Conservation (phyloP, 2,797 vertebrate species). For the Ctenosaura bakeri region DNA sequence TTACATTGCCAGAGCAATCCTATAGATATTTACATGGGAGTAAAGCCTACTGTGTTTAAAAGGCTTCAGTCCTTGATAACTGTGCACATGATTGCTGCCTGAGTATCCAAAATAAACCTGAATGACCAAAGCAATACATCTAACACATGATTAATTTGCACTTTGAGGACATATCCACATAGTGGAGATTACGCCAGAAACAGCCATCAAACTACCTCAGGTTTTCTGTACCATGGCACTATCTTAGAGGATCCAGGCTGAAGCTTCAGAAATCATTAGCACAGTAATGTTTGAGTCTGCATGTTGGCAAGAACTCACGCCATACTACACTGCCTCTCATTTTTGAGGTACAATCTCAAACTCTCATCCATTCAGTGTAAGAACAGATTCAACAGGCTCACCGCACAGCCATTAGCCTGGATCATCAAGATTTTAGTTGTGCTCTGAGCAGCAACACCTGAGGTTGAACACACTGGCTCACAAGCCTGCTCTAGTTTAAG, state of each 20-base stretch:
- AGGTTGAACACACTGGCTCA: slow-evolving; percentile 9
- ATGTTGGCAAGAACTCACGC: not conserved
- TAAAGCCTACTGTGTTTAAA: not conserved
- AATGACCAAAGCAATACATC: not conserved
- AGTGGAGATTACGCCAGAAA: slow-evolving; percentile 22
- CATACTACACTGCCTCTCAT: not conserved
- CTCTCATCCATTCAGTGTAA: not conserved
- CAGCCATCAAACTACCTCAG: not conserved
- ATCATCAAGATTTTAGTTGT: slow-evolving; percentile 20
- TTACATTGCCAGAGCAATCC: not conserved
- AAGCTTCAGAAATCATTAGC: not conserved
- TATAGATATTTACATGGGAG: not conserved
- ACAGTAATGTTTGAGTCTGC: not conserved
- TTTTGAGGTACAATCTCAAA: slow-evolving; percentile 7
- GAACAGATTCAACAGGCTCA: slow-evolving; percentile 13
- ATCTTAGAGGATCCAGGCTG: not conserved
- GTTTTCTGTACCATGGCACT: not conserved
- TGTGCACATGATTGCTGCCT: not conserved
- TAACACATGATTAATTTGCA: slow-evolving; percentile 1
- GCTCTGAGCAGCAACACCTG: slow-evolving; percentile 29
- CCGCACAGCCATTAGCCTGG: not conserved
- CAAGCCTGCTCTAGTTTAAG: slow-evolving; percentile 16
- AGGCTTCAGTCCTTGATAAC: slow-evolving; percentile 1
- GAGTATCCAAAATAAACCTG: not conserved
- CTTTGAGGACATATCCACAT: slow-evolving; percentile 22